Base-by-base conservation (phyloP, 2,797 vertebrate genomes). In the Sparus aurata region DNA sequence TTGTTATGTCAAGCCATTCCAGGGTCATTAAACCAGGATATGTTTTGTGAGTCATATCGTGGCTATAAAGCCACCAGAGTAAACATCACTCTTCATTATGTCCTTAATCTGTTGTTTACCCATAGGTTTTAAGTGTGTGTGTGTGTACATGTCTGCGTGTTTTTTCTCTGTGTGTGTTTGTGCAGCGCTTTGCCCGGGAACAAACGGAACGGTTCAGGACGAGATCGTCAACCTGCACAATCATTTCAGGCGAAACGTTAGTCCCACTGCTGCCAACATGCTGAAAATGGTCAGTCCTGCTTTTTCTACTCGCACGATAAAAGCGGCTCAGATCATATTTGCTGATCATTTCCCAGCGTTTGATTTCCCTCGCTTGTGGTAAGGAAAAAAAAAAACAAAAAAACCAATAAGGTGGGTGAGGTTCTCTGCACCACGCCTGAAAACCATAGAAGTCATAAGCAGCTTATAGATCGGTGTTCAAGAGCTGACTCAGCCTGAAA, bases 201-300 rank as follows among this genome's bases (percentile, higher is more conserved):
- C 15, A 77, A 38, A 77, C 22, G 0, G 41, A 2, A 1, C 18
- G 1, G 82, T 94, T 30, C 93, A 95, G 87, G 15, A 57, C 0
- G 86, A 93, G 81, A 95, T 96, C 6, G 85, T 90, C 20, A 69
- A 92, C 12, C 0, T 5, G 10, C 94, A 95, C 88, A 95, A 96
- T 4, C 45, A 5, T 17, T 86, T 90, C 60, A 91, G 95, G 82
- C 87, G 91, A 70, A 47, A 27, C 0, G 95, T 96, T 3, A 0
- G 75, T 4, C 95, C 94, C 0, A 0, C 83, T 0, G 94, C 95
- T 3, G 82, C 88, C 0, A 25, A 95, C 91, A 96, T 95, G 94
- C 90, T 95, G 10, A 78, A 38, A 16, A 95, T 96, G 94, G 95
- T 95, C 22, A n/a, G 89, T 66, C 30, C 17, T 25, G 22, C 25